Conservation (phyloP, 2,797 vertebrate genomes). For the Danio choprae region DNA sequence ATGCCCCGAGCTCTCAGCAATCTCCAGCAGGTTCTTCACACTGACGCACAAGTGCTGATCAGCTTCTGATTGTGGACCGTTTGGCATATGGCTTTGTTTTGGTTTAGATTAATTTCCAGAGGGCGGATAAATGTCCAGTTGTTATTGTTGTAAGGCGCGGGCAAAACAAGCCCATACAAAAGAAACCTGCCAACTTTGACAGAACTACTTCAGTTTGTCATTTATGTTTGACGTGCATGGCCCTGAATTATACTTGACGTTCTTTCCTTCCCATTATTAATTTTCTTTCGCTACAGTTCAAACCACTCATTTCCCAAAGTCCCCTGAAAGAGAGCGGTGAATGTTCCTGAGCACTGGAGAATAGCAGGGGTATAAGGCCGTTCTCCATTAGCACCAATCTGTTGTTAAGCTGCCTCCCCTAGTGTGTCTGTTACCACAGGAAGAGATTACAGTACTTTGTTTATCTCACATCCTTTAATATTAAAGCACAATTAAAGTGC, state of each 20-base stretch:
- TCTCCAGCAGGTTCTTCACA: background rate
- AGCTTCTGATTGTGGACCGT: background rate
- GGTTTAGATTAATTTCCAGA: no score
- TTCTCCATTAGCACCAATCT: constrained; percentile 54
- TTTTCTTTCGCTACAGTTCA: background rate
- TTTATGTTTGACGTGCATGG: background rate
- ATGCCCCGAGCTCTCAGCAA: background rate
- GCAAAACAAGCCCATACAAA: background rate
- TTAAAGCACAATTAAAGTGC: constrained; percentile 63
- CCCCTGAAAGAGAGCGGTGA: constrained; percentile 30
- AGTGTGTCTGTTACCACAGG: constrained; percentile 45
- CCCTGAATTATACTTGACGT: background rate
- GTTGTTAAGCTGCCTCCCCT: constrained; percentile 56
- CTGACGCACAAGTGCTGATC: background rate
- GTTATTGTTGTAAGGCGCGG: no score
- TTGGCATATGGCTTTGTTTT: background rate
- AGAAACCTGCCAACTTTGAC: background rate
- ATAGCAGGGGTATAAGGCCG: constrained; percentile 42
- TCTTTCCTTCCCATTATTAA: constrained; percentile 12
- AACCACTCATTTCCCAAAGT: constrained; percentile 40
- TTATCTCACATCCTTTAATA: constrained; percentile 58
- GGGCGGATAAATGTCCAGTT: background rate
- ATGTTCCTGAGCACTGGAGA: constrained; percentile 25
- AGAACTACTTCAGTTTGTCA: background rate
- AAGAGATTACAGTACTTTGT: constrained; percentile 57